These are phyloP conservation scores for Lithophane ornitopus DNA, from an alignment of 2,888 invertebrate species.

Conservation along the genomic window DNA sequence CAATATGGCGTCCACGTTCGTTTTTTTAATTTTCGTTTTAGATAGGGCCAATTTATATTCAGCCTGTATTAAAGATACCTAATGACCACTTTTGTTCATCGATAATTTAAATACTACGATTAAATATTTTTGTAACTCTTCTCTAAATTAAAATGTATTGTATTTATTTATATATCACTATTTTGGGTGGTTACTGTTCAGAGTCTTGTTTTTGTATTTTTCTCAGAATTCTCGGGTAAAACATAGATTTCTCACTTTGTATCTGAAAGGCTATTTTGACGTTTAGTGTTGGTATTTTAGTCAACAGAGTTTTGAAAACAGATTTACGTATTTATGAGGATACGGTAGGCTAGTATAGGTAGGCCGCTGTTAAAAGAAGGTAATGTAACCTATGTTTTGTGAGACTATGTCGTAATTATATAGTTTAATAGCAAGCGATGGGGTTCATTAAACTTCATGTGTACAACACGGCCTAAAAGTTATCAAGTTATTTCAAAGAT, in stretches of 20 bases:
- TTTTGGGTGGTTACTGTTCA: not conserved
- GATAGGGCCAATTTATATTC: not conserved
- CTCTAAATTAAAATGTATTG: not conserved
- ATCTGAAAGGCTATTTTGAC: not conserved
- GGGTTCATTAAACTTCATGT: conserved; percentile 7
- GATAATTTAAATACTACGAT: not conserved
- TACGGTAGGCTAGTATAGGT: not conserved
- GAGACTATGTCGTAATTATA: not conserved
- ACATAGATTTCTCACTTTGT: not conserved
- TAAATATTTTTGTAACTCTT: not conserved
- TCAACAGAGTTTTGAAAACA: not conserved
- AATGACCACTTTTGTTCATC: not conserved
- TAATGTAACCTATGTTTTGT: not conserved
- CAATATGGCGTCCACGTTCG: too few species aligned
- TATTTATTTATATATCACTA: too few species aligned
- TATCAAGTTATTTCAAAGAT: conserved; percentile 29
- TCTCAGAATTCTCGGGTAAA: not conserved
- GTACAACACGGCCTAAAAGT: conserved; percentile 5
- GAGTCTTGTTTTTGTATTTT: not conserved
- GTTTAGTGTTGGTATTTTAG: not conserved
- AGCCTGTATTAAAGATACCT: not conserved
- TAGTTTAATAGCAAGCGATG: not conserved
- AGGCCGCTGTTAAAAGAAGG: too few species aligned
- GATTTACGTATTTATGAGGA: not conserved
- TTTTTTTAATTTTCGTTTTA: not conserved